Conservation (phyloP, 1,140 invertebrate genomes). For the Marisa cornuarietis region DNA sequence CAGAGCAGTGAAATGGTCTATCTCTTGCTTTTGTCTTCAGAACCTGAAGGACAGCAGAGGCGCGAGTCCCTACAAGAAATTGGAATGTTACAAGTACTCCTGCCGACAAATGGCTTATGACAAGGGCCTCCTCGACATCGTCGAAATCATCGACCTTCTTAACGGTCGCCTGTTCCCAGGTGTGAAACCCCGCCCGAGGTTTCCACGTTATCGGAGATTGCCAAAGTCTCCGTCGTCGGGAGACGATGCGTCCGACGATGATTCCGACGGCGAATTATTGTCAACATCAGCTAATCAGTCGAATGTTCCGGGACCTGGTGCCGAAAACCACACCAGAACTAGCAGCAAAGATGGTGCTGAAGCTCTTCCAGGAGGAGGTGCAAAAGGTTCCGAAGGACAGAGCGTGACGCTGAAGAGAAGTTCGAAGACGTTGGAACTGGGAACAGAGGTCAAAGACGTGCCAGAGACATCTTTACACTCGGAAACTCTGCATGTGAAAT, state of each 20-base stretch:
- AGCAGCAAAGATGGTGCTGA: background rate
- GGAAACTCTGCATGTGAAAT: background rate
- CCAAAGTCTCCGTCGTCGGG: constrained; percentile 16
- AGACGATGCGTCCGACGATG: background rate
- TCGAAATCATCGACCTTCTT: constrained; percentile 57
- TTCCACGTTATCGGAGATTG: constrained; percentile 29
- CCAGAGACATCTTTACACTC: background rate
- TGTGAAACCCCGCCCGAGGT: constrained; percentile 34
- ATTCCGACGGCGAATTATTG: background rate
- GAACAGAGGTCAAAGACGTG: background rate
- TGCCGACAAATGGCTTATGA: constrained; percentile 62
- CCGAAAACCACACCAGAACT: background rate
- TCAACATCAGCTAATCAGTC: constrained; percentile 9
- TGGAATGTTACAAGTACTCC: constrained; percentile 41
- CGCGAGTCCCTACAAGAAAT: constrained; percentile 17
- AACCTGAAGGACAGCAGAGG: constrained; percentile 33
- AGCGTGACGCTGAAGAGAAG: background rate
- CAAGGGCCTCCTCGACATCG: constrained; percentile 45
- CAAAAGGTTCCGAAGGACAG: background rate
- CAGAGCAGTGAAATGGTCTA: too few relatives aligned
- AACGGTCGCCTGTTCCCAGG: constrained; percentile 47
- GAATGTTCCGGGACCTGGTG: background rate
- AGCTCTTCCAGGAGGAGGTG: background rate
- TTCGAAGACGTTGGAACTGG: background rate
- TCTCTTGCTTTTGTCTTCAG: constrained; percentile 23